Evolutionary conservation across 2,797 vertebrate genomes (phyloP).

Genomic region (Rhinophrynus dorsalis): DNA sequence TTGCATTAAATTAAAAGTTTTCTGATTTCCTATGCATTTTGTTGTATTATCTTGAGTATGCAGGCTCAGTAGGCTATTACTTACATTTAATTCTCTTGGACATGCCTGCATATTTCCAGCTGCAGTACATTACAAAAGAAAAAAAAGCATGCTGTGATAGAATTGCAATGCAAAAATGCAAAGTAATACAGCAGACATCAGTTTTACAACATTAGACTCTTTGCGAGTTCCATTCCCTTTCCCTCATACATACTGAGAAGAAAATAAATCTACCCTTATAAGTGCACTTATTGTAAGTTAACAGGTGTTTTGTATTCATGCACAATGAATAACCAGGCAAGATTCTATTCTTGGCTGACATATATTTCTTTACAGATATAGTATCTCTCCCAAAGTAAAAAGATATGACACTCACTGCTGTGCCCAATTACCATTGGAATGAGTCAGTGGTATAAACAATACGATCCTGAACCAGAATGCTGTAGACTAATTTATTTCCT

Average conservation of each 20-base stretch:
- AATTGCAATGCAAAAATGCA: constrained; percentile 33
- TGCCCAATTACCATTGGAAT: background rate
- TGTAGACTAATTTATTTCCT: background rate
- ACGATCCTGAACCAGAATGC: background rate
- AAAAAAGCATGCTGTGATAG: constrained; percentile 31
- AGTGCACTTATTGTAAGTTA: constrained; percentile 17
- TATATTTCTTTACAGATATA: background rate
- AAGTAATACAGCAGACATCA: constrained; percentile 23
- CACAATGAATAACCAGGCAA: constrained; percentile 1
- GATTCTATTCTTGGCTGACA: constrained; percentile 13
- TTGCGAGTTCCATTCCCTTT: constrained; percentile 23
- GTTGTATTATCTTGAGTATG: constrained; percentile 15
- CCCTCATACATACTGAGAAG: constrained; percentile 5
- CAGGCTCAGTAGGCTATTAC: constrained; percentile 20
- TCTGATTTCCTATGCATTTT: constrained; percentile 31
- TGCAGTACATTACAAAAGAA: constrained; percentile 13
- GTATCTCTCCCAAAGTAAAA: background rate
- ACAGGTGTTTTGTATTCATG: constrained; percentile 17
- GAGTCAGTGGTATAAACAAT: background rate
- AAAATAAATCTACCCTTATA: constrained; percentile 14
- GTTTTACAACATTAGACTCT: constrained; percentile 23
- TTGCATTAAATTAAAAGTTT: constrained; percentile 39
- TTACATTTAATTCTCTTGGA: constrained; percentile 36
- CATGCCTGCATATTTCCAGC: constrained; percentile 18
- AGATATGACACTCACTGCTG: background rate